Evolutionary conservation across 2,113 vertebrate genomes (phyloP).

Genomic region (Grus americana): DNA sequence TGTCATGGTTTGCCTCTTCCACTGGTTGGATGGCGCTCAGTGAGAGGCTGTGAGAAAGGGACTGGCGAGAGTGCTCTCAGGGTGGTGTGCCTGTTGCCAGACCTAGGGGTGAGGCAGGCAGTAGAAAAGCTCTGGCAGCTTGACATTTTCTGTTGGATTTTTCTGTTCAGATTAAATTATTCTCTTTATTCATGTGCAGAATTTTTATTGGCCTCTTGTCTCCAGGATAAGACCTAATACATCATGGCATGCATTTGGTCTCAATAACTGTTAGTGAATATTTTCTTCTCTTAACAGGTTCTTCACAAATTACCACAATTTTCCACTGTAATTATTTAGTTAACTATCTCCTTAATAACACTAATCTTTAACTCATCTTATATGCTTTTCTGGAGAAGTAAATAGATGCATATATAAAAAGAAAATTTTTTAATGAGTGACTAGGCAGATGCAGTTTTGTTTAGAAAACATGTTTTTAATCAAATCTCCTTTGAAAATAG

Average conservation of each 20-base stretch:
- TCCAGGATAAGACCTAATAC: not conserved
- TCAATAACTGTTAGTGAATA: not conserved
- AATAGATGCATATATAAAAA: not conserved
- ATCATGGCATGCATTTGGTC: not conserved
- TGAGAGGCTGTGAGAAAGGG: not conserved
- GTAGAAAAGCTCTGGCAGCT: not conserved
- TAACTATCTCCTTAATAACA: not conserved
- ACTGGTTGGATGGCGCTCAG: accelerated
- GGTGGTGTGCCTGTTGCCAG: not conserved
- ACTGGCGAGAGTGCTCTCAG: not conserved
- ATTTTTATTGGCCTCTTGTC: not conserved
- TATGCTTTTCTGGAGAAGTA: not conserved
- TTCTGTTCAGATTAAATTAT: not conserved
- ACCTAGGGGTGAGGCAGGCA: not conserved
- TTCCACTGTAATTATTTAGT: not conserved
- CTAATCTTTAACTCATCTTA: not conserved
- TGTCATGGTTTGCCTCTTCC: not conserved
- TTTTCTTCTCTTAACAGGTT: not conserved
- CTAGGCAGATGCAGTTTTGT: not conserved
- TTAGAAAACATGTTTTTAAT: not conserved
- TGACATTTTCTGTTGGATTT: not conserved
- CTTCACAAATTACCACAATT: not conserved
- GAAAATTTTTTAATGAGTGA: not conserved
- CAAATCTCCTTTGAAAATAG: not conserved
- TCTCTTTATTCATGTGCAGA: not conserved